Evolutionary conservation across 2,113 vertebrate genomes (phyloP).

Genomic region (Heteronetta atricapilla): DNA sequence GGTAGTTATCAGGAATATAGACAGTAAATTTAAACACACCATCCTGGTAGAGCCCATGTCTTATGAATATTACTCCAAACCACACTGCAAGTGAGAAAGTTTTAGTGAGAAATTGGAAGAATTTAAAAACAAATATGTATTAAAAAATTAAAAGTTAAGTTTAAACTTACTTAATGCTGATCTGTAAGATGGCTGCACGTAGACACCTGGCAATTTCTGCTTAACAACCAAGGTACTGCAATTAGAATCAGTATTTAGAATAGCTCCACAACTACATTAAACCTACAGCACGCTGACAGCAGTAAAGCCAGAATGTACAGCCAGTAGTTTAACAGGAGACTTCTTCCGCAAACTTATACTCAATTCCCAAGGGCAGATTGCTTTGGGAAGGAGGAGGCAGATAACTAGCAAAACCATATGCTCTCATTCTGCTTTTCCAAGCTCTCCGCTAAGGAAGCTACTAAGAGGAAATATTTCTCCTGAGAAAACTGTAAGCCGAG

Average conservation of each 20-base stretch:
- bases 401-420: neutral
- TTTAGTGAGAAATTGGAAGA: neutral
- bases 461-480: neutral
- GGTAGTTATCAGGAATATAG: slow-evolving; percentile 99
- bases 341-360: neutral
- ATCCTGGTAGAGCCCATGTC: slow-evolving; percentile 96
- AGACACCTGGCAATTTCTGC: slow-evolving; percentile 96
- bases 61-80: slow-evolving; percentile 99
- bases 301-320: neutral
- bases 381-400: neutral
- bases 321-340: neutral
- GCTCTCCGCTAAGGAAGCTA: neutral
- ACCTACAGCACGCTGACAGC: neutral
- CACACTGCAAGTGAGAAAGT: slow-evolving; percentile 84
- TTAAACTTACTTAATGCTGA: slow-evolving; percentile 91
- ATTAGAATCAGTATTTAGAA: slow-evolving; percentile 42
- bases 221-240: slow-evolving; percentile 94
- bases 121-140: neutral
- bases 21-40: slow-evolving; percentile 99
- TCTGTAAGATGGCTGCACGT: slow-evolving; percentile 95
- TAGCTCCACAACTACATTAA: neutral
- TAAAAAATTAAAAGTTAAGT: neutral
- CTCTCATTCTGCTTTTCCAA: neutral
- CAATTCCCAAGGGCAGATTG: neutral
- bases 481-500: neutral